Evolutionary conservation across 2,797 vertebrate genomes (phyloP), one percentile per base, ranked within the genome.

Genomic region (Liasis olivaceus): DNA sequence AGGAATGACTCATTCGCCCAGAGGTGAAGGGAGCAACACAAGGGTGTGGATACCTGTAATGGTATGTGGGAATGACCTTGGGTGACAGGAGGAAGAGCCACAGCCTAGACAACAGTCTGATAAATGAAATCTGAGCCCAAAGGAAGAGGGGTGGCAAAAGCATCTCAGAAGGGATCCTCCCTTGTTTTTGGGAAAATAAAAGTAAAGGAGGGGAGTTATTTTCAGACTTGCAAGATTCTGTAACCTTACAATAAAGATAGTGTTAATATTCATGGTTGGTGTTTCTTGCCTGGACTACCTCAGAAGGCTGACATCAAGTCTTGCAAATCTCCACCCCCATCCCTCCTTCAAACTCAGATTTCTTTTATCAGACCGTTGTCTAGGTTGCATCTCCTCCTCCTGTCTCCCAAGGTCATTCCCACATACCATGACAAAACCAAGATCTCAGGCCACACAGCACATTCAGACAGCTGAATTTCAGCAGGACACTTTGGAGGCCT

Each of bases 1-100:
- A 94, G 92, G 91, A 14, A 22, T 58, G 87, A 81, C 93, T 92
- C 93, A 94, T 24, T 42, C 72, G 11, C 11, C 42, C 17, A 42
- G 72, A 77, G 17, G 36, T 42, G 17, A 8, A 42, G 42, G 20
- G 51, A 4, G 31, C 31, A 81, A 47, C 17, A 81, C 4, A 0
- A 47, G 22, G 42, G 36, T 47, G 36, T 81, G 22, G 3, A 24
- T 47, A 47, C 8, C 31, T 42, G 72, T 31, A 42, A 42, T 8
- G 20, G 31, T 36, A 22, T 22, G 69, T 42, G 69, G 7, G 42
- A 77, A 42, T 77, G 20, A 77, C 36, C 36, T 42, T 22, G 69
- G 69, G 69, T 4, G 31, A 42, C 0, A 3, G 31, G 31, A 36
- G 15, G 3, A 77, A 77, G 17, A 77, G 36, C 3, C 22, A 8